phyloP scores from a whole-genome alignment of 2,888 invertebrate species.

The Mactromeris polynyma region DNA sequence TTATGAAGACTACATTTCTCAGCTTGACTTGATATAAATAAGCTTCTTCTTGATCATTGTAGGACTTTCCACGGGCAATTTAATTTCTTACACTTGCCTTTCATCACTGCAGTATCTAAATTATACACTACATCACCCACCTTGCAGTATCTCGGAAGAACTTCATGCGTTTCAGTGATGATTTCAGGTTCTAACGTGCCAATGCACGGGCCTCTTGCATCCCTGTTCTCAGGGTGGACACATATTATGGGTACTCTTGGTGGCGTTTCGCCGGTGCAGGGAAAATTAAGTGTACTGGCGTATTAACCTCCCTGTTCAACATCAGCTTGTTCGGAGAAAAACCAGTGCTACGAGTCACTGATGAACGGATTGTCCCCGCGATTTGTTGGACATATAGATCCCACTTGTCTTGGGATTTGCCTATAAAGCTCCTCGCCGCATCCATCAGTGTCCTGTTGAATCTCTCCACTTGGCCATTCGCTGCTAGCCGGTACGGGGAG shows the following conservation, averaged over 20 bases:
- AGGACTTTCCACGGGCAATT: conserved; percentile 37
- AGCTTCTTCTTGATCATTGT: conserved; percentile 24
- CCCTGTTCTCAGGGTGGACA: too few relatives aligned
- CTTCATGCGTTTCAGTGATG: conserved; percentile 37
- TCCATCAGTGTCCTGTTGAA: conserved; percentile 37
- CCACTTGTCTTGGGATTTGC: conserved; percentile 28
- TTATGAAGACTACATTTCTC: neutral
- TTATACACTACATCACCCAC: conserved; percentile 44
- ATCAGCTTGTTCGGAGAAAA: conserved; percentile 60
- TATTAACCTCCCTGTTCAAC: conserved; percentile 24
- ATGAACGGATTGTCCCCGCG: conserved; percentile 16
- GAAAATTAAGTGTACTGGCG: conserved; percentile 44
- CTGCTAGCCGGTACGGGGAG: neutral
- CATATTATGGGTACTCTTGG: too few relatives aligned
- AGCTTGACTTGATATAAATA: conserved; percentile 28
- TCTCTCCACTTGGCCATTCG: conserved; percentile 37
- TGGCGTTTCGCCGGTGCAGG: neutral
- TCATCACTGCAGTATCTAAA: conserved; percentile 43
- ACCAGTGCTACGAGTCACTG: conserved; percentile 31
- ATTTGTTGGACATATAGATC: conserved; percentile 30
- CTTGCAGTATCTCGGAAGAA: neutral
- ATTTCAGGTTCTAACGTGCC: neutral
- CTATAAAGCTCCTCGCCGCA: conserved; percentile 32
- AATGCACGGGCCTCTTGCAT: neutral
- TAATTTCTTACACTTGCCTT: conserved; percentile 49